Evolutionary conservation across 1,140 invertebrate genomes (phyloP), one percentile per base, ranked within the genome.

Genomic region (Melanaphis sacchari): DNA sequence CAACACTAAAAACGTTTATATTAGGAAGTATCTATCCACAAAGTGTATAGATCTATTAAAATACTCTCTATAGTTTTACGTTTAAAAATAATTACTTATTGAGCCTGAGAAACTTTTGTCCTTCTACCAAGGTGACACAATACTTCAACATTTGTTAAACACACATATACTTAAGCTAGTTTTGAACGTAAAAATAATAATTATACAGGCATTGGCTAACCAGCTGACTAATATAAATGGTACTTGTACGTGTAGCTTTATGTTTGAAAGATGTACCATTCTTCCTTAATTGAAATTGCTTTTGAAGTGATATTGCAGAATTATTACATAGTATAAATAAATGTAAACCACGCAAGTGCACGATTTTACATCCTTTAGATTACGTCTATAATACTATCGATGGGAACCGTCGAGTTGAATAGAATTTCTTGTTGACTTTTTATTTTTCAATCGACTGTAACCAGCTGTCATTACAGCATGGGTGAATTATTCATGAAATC

Each of bases 401-500:
- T n/a, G n/a, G 31, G 15, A 76, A n/a, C 24, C 15, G n/a, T 76
- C 15, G 31, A 76, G 46, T 49, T n/a, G 0, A 76, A n/a, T 76
- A n/a, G 15, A 15, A n/a, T 76, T 76, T 76, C 15, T 36, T 5
- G 59, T 89, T 46, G n/a, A 8, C n/a, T 52, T 46, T 89, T 89
- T 49, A 26, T 88, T 46, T 49, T 36, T 46, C 46, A 18, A 36
- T 89, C 8, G 87, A 52, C 31, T 36, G 18, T 36, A 24, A 52
- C 46, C 43, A 89, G 87, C 46, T 89, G 87, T 89, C 22, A n/a
- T 89, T 89, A 15, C 18, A 9, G 36, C 22, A 7, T 52, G 46
- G 22, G 36, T 89, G 36, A 90, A 90, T 54, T 90, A 54, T 90
- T 90, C 88, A 90, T 90, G 49, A 90, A 90, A 90, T 43, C 46